Percentiles rank a stretch among this genome's conserved stretches.
phyloP scores from a whole-genome alignment of 2,797 vertebrate species.

The Pangasius djambal region DNA sequence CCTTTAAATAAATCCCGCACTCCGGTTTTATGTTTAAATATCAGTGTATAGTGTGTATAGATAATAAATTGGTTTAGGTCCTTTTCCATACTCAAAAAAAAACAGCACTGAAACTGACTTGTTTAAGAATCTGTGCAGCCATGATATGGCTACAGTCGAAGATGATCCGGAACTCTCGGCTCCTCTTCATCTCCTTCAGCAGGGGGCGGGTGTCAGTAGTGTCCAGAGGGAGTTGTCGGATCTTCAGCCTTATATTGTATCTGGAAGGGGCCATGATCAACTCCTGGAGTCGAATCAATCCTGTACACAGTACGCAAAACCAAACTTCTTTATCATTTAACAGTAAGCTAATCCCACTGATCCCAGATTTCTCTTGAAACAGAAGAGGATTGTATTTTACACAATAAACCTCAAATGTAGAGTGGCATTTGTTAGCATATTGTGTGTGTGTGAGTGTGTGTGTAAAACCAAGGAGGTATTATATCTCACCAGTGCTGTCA shows the following conservation, averaged over 20 bases:
- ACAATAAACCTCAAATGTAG: background rate
- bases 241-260: slow-evolving; percentile 98
- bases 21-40: background rate
- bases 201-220: slow-evolving; percentile 87
- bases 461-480: background rate
- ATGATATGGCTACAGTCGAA: slow-evolving; percentile 96
- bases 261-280: slow-evolving; percentile 97
- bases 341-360: background rate
- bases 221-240: slow-evolving; percentile 94
- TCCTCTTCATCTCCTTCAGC: slow-evolving; percentile 98
- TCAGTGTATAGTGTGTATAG: background rate
- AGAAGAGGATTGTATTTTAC: background rate
- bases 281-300: slow-evolving; percentile 96
- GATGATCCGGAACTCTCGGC: slow-evolving; percentile 96
- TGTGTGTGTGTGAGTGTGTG: background rate
- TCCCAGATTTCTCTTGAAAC: background rate
- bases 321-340: background rate
- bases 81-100: slow-evolving; percentile 1
- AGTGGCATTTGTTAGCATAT: background rate
- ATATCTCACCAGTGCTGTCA: slow-evolving; percentile 90
- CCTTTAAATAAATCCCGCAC: background rate
- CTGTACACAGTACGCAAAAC: slow-evolving; percentile 67
- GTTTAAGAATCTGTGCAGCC: slow-evolving; percentile 96
- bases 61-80: background rate
- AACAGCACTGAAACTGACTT: slow-evolving; percentile 71